Base-by-base conservation (phyloP, 35 echinoderm and acorn worm genomes). In the Apostichopus californicus region DNA sequence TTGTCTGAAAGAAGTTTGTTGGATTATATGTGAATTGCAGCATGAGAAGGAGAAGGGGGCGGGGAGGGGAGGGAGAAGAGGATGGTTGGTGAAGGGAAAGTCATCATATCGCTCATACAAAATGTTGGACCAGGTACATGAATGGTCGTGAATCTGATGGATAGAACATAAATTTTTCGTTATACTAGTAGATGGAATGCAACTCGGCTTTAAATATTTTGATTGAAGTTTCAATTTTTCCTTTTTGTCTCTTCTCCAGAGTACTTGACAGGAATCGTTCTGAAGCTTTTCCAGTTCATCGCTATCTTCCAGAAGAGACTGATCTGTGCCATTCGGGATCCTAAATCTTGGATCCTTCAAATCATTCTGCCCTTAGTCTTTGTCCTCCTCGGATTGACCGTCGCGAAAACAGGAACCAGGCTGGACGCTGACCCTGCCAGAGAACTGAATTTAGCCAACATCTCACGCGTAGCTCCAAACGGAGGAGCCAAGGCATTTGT, bases 281-380 rank as follows among this genome's bases (percentile, higher is more conserved):
- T 99, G 54, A 96, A 96, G 80, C 20, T 94, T 58, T 90, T 84
- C 46, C 97, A 99, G 93, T 99, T 95, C 77, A 91, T 90, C n/a
- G 97, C 97, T 13, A 93, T 99, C 73, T 96, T 96, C 56, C 73
- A 96, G 52, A 99, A 99, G 95, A 90, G 95, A 7, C 92, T 96
- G 52, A 88, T 95, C 17, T 96, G 92, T 77, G 81, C 93, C 10
- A 80, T 90, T n/a, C 91, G 95, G 7, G 95, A 99, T 93, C 94
- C 89, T 71, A 96, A 96, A 73, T 90, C 95, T 6, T 81, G 96
- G 34, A 84, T 96, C 80, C 91, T 92, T 13, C 97, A 99, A 79
- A 88, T 99, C 75, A 15, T 96, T 57, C 91, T 99, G 6, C 97
- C 97, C 2, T 58, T 99, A 13, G 10, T 99, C 79, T 99, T 99